phyloP scores from a whole-genome alignment of 2,113 vertebrate genomes.

The Oreochromis tanganicae region DNA sequence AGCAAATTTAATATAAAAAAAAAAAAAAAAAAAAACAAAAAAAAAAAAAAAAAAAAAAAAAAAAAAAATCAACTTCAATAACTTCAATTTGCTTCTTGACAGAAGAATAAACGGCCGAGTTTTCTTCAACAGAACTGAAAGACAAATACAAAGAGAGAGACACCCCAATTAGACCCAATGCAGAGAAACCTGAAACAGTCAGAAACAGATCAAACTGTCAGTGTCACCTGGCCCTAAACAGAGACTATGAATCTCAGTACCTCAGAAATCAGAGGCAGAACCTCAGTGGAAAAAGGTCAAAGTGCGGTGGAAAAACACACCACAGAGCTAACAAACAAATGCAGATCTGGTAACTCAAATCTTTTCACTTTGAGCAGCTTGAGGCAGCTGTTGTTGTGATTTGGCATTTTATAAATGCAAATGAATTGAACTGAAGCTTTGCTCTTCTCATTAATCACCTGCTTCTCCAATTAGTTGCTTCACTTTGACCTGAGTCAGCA shows the following conservation, averaged over 20 bases:
- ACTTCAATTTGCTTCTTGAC: conserved; percentile 8
- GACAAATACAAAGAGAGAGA: not conserved
- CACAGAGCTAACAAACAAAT: not conserved
- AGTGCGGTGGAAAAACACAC: not conserved
- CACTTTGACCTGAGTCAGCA: conserved; percentile 24
- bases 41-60: conserved; percentile 7
- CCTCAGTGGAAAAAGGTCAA: not conserved
- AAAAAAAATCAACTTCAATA: conserved; percentile 9
- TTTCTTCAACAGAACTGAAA: conserved; percentile 72
- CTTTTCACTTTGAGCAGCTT: not conserved
- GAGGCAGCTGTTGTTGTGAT: not conserved
- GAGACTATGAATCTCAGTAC: not conserved
- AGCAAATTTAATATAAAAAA: too few species aligned
- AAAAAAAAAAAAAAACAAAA: too few species aligned
- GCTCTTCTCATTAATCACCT: not conserved
- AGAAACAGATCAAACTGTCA: not conserved
- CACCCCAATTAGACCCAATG: not conserved
- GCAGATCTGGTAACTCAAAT: not conserved
- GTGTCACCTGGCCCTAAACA: not conserved
- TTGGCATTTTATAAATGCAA: not conserved
- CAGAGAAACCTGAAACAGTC: not conserved
- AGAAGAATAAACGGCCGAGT: not conserved
- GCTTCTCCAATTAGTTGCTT: not conserved
- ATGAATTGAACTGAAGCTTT: not conserved
- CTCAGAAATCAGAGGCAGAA: not conserved